phyloP scores from a whole-genome alignment of 2,888 invertebrate genomes.

The Leistus spinibarbis region DNA sequence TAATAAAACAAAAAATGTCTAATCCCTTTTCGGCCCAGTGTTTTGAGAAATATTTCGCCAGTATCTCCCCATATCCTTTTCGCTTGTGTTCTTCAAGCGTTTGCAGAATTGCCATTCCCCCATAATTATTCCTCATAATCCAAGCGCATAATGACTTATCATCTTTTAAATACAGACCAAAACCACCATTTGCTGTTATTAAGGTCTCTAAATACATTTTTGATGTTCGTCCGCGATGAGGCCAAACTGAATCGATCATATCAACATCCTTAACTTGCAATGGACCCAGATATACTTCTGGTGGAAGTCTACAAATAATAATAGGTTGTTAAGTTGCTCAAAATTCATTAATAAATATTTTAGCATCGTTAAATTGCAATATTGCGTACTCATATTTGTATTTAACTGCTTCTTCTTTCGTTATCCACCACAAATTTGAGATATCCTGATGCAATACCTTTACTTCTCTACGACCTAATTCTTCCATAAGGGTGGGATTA shows the following conservation, averaged over 20 bases:
- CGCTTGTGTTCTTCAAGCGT: slow-evolving; percentile 51
- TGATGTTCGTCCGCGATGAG: slow-evolving; percentile 48
- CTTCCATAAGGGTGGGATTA: slow-evolving; percentile 43
- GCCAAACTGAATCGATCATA: slow-evolving; percentile 52
- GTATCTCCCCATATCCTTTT: slow-evolving; percentile 53
- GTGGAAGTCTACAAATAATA: slow-evolving; percentile 48
- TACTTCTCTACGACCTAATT: slow-evolving; percentile 42
- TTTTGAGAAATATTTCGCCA: slow-evolving; percentile 51
- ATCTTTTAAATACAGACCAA: slow-evolving; percentile 53
- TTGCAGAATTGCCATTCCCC: slow-evolving; percentile 52
- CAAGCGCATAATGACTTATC: slow-evolving; percentile 53
- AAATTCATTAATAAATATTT: neutral
- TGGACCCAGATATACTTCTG: slow-evolving; percentile 50
- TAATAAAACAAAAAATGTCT: slow-evolving; percentile 49
- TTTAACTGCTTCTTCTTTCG: slow-evolving; percentile 42
- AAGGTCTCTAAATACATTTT: slow-evolving; percentile 49
- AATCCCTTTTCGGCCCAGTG: slow-evolving; percentile 51
- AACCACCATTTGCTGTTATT: slow-evolving; percentile 51
- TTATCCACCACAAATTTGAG: slow-evolving; percentile 42
- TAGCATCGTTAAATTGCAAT: neutral
- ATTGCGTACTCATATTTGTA: slow-evolving; percentile 40
- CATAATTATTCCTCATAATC: slow-evolving; percentile 51
- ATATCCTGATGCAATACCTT: slow-evolving; percentile 19
- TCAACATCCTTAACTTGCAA: slow-evolving; percentile 48
- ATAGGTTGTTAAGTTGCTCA: neutral